Conservation (phyloP, 2,888 invertebrate species). For the Seira sanloemensis region DNA sequence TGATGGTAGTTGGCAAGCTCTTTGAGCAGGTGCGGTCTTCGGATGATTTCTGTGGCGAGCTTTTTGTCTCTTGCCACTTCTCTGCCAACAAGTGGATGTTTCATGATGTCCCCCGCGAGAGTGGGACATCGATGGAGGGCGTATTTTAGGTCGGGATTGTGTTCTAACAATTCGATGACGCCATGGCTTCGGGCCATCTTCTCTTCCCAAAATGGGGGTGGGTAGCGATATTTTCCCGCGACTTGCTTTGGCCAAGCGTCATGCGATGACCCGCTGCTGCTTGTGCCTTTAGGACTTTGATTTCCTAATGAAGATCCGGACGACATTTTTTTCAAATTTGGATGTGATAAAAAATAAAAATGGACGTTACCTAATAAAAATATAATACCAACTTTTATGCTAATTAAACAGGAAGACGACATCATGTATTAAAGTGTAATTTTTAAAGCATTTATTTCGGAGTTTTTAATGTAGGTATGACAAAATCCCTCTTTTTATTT, state of each 20-base stretch:
- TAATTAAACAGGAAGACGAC: no score
- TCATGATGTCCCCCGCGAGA: slow-evolving; percentile 39
- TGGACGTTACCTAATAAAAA: no score
- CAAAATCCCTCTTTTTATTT: no score
- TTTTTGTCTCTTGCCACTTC: slow-evolving; percentile 50
- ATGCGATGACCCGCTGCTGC: slow-evolving; percentile 2
- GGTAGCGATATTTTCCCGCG: neutral
- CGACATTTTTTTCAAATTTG: no score
- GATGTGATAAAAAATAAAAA: no score
- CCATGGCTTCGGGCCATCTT: slow-evolving; percentile 35
- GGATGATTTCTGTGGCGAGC: slow-evolving; percentile 44
- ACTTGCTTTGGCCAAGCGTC: neutral
- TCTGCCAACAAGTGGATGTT: slow-evolving; percentile 42
- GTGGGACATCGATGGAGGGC: slow-evolving; percentile 40
- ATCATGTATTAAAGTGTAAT: no score
- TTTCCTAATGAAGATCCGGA: slow-evolving; percentile 19
- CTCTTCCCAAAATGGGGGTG: slow-evolving; percentile 46
- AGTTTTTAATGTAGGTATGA: neutral
- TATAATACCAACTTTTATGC: no score
- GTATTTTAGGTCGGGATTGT: slow-evolving; percentile 18
- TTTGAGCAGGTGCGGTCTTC: slow-evolving; percentile 35
- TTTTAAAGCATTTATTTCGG: no score
- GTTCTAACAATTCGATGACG: slow-evolving; percentile 19
- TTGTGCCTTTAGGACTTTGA: slow-evolving; percentile 8
- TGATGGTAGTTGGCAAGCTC: slow-evolving; percentile 48